A percentile compares a stretch with the other conserved stretches of the same genome.
These are phyloP conservation scores for Manis crassicaudata DNA, from an alignment of 2,797 vertebrate genomes.

Conservation along the genomic window DNA sequence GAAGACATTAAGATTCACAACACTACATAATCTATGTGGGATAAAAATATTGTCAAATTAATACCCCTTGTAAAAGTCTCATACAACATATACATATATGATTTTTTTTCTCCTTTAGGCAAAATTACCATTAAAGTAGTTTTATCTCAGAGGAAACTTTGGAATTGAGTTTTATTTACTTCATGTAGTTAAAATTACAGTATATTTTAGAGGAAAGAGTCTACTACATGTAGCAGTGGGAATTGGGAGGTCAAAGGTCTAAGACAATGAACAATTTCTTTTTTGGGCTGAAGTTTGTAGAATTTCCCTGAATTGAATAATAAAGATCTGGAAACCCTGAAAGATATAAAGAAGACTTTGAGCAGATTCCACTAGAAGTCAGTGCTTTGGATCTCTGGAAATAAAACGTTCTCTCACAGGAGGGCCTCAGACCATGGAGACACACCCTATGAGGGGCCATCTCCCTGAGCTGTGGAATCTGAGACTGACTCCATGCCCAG, in stretches of 20 bases:
- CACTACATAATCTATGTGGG: not conserved
- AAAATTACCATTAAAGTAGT: not conserved
- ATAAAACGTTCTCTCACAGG: not conserved
- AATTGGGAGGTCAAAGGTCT: not conserved
- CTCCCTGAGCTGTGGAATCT: not conserved
- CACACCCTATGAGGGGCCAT: accelerated
- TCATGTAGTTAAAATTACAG: not conserved
- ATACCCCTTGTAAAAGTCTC: not conserved
- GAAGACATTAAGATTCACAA: not conserved
- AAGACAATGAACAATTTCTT: not conserved
- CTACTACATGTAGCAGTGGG: not conserved
- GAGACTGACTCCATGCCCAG: not conserved
- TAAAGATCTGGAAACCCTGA: not conserved
- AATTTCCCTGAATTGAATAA: not conserved
- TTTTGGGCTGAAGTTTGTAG: not conserved
- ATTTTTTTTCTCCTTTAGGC: not conserved
- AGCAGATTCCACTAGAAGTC: not conserved
- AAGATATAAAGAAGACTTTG: not conserved
- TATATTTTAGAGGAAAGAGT: not conserved
- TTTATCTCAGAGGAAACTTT: not conserved
- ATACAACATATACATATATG: not conserved
- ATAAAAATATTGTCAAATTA: conserved; percentile 1
- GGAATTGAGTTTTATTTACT: not conserved
- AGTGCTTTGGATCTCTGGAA: not conserved
- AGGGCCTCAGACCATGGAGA: not conserved